Base-by-base conservation (phyloP, 2,113 vertebrate genomes). In the Myotis yumanensis region DNA sequence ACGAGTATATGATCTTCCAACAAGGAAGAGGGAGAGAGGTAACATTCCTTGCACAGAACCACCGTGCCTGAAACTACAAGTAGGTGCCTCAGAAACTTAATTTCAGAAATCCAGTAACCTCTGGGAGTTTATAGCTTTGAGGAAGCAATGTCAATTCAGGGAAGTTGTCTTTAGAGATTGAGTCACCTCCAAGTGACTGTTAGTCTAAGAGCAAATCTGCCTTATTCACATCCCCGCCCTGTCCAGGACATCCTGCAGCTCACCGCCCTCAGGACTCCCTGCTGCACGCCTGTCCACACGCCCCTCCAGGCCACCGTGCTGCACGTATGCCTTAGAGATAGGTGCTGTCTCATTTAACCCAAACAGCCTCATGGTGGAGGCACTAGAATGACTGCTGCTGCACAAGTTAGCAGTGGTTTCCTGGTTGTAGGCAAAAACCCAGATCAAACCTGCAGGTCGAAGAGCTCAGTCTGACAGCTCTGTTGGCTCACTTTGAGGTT, bases 381-480 rank as follows among this genome's bases (percentile, higher is more conserved):
- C 15, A 14, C 30, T 3, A 18, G 1, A 9, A 23, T 5, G 8
- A 23, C 1, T n/a, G 11, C 62, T 5, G 48, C 2, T 1, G 14
- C 2, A 11, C 22, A 35, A 5, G 23, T 15, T 0, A 20, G 48
- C 73, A 16, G 1, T 15, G 52, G 35, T 5, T 16, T 54, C 68
- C 83, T 77, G 15, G 12, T 8, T 7, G 14, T 10, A 12, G 35
- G 46, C 22, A 20, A 40, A 48, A 40, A 66, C 20, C 76, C 59
- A 51, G 17, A 43, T 15, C 84, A 30, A 23, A 43, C 0, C 11
- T 40, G 7, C 3, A 14, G n/a, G 64, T 6, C n/a, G 40, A 54
- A 14, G 8, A 32, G 48, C 30, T 54, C 40, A n/a, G 11, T 20
- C 30, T 23, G 40, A 57, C 3, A 4, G 20, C 54, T 46, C 40